Base-by-base conservation (phyloP, 1,140 invertebrate species). In the Kradibia gibbosae region DNA sequence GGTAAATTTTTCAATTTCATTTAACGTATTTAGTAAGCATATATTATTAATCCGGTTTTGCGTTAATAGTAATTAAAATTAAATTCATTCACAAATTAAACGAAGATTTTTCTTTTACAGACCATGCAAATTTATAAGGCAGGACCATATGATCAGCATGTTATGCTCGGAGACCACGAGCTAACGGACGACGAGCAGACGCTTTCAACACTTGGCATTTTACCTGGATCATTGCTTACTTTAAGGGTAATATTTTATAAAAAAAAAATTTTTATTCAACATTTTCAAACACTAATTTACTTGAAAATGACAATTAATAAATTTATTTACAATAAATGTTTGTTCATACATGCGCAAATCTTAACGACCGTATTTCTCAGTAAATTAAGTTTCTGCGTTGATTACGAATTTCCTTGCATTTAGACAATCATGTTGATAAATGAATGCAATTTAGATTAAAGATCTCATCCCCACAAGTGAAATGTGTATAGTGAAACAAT, bases 371-470 rank as follows among this genome's bases (percentile, higher is more conserved):
- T 34, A 31, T 62, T 62, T 62, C 45, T 36, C 36, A 45, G 13
- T 28, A 22, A 74, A 39, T 39, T 57, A 20, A 74, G 34, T 25
- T 1, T 13, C 34, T 39, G 39, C 25, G 39, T 1, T 50, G 60
- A 77, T 77, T 77, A 34, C 15, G 1, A 7, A 11, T 60, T 17
- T 31, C 15, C 8, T 13, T 50, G n/a, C 42, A 25, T 67, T 70
- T 39, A 53, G 13, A 78, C 4, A 39, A 53, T 78, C 48, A 7
- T 39, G 31, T 70, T 89, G 88, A 90, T 86, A 90, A 89, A 90
- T 88, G 86, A 85, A 85, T 81, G 88, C 84, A 90, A 90, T 90
- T 90, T 90, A 89, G 88, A 90, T 90, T 89, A 87, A 90, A 90
- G 89, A 90, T 90, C 87, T 86, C 65, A 85, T 85, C 74, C 83